Evolutionary conservation across 2,113 vertebrate species (phyloP).

Genomic region (Columba livia): DNA sequence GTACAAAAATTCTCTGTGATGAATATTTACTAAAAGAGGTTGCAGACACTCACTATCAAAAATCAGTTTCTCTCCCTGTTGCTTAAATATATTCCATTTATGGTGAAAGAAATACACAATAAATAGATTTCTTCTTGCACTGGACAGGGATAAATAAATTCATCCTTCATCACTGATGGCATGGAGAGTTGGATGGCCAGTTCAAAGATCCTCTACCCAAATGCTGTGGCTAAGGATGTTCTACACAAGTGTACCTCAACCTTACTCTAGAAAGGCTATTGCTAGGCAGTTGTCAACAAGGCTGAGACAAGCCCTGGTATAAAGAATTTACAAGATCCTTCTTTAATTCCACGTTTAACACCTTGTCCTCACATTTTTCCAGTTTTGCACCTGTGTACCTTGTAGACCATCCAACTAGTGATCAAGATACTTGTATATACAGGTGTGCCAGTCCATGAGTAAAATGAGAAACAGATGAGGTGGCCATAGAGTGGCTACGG

Average conservation of each 20-base stretch:
- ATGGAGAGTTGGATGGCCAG: neutral
- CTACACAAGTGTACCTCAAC: neutral
- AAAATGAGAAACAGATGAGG: neutral
- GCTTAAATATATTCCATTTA: neutral
- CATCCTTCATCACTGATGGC: neutral
- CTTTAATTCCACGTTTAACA: neutral
- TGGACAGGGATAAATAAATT: neutral
- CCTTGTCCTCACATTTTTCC: neutral
- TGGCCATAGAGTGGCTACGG: neutral
- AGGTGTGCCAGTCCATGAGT: neutral
- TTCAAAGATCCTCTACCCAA: neutral
- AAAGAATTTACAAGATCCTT: neutral
- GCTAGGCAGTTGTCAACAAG: neutral
- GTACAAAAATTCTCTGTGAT: neutral
- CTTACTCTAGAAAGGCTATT: neutral
- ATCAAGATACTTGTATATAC: neutral
- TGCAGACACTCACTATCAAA: neutral
- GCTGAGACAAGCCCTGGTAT: neutral
- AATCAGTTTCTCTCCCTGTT: neutral
- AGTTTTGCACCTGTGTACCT: neutral
- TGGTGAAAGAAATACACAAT: neutral
- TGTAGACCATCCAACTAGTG: fast-evolving
- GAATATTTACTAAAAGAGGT: neutral
- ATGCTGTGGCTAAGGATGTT: neutral
- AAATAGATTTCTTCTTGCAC: neutral